A percentile compares a stretch with the other conserved stretches of the same genome.
Evolutionary conservation across 2,888 invertebrate genomes (phyloP).

Genomic region (Vanessa cardui): DNA sequence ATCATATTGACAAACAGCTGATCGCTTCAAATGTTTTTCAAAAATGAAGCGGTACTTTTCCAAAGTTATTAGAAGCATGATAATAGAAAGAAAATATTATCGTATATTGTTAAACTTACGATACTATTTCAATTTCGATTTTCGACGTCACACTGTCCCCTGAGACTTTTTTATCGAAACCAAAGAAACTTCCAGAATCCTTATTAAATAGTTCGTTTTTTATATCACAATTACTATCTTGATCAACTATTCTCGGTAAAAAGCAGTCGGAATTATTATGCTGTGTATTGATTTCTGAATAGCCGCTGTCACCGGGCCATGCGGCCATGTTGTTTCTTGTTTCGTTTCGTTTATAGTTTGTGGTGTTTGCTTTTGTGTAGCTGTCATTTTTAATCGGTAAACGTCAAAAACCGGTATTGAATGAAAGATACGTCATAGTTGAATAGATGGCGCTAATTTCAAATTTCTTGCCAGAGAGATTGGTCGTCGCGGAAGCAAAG

Average conservation of each 20-base stretch:
- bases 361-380: slow-evolving; percentile 11
- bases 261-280: slow-evolving; percentile 45
- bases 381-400: slow-evolving; percentile 47
- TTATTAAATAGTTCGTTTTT: slow-evolving; percentile 40
- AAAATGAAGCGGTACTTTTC: slow-evolving; percentile 35
- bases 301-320: slow-evolving; percentile 65
- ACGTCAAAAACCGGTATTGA: slow-evolving; percentile 38
- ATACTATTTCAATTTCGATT: slow-evolving; percentile 46
- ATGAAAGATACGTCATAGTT: slow-evolving; percentile 28
- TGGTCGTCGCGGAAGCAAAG: slow-evolving; percentile 51
- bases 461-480: slow-evolving; percentile 48
- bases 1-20: slow-evolving; percentile 79
- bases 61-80: slow-evolving; percentile 19
- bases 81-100: slow-evolving; percentile 16
- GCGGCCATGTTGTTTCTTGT: slow-evolving; percentile 68
- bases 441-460: slow-evolving; percentile 65
- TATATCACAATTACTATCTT: slow-evolving; percentile 26
- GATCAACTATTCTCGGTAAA: slow-evolving; percentile 42
- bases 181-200: slow-evolving; percentile 44
- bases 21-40: slow-evolving; percentile 56
- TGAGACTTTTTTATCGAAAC: slow-evolving; percentile 43
- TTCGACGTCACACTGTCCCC: slow-evolving; percentile 51
- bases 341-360: slow-evolving; percentile 20
- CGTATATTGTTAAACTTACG: slow-evolving; percentile 50
- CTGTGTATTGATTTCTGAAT: slow-evolving; percentile 47